Percentiles rank a stretch among this genome's conserved stretches.
Conservation (phyloP, 2,888 invertebrate species). For the Harpalus rufipes region DNA sequence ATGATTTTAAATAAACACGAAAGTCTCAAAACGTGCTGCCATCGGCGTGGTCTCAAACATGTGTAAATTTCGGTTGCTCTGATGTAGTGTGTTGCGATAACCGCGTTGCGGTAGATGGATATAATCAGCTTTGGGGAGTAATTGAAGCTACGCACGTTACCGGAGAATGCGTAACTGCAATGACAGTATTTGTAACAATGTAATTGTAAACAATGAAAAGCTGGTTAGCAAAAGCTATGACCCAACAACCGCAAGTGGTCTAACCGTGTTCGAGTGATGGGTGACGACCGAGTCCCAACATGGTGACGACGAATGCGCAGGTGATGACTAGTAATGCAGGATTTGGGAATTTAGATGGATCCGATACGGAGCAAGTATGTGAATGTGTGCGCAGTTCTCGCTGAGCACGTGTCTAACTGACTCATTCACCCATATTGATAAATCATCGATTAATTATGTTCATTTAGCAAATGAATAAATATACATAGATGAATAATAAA, state of each 20-base stretch:
- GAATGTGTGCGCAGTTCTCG: conserved; percentile 76
- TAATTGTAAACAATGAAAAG: background rate
- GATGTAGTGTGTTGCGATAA: background rate
- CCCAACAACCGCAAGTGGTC: conserved; percentile 8
- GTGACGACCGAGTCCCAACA: conserved; percentile 62
- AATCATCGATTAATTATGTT: background rate
- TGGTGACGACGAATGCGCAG: conserved; percentile 56
- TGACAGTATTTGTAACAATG: background rate
- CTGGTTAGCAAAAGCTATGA: background rate
- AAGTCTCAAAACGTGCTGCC: background rate
- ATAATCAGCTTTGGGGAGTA: background rate
- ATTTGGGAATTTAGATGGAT: conserved; percentile 71
- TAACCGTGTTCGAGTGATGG: conserved; percentile 23
- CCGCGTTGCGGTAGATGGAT: background rate
- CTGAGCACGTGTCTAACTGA: conserved; percentile 68
- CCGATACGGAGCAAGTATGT: conserved; percentile 77
- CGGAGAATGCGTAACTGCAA: background rate
- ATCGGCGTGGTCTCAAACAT: conserved; percentile 14
- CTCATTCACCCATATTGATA: conserved; percentile 27
- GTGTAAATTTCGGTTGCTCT: conserved; percentile 46
- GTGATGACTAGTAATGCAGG: conserved; percentile 51
- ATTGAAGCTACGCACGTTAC: background rate
- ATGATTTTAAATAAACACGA: conserved; percentile 7
- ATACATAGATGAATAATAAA: background rate
- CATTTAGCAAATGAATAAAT: background rate